phyloP scores from a whole-genome alignment of 2,113 vertebrate genomes.

The Pelusios castaneus region DNA sequence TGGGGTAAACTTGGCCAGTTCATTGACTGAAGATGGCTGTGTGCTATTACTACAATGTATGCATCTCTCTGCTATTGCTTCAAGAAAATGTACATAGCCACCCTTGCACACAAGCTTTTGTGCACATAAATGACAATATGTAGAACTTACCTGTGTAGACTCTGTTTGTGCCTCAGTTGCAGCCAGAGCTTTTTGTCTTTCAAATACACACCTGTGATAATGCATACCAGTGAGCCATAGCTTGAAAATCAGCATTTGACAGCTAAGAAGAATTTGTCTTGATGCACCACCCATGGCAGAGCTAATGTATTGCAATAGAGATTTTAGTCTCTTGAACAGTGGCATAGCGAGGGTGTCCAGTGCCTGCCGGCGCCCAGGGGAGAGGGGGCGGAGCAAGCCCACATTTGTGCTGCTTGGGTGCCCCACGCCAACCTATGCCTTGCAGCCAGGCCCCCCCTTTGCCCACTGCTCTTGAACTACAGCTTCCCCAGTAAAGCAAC shows the following conservation, averaged over 20 bases:
- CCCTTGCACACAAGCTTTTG: neutral
- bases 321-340: neutral
- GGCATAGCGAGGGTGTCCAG: too few relatives aligned
- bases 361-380: too few relatives aligned
- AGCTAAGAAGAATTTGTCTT: slow-evolving; percentile 32
- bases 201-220: neutral
- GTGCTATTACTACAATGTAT: neutral
- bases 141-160: neutral
- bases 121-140: neutral
- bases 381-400: too few relatives aligned
- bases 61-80: neutral
- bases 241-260: slow-evolving; percentile 33
- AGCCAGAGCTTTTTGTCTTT: neutral
- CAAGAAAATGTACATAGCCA: neutral
- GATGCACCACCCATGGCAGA: neutral
- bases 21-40: neutral
- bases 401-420: too few relatives aligned
- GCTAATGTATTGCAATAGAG: neutral
- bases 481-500: neutral
- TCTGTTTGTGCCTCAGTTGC: neutral
- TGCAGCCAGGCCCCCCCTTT: too few relatives aligned
- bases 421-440: too few relatives aligned
- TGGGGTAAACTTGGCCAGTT: neutral
- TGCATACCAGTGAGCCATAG: slow-evolving; percentile 13
- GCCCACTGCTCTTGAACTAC: neutral